Evolutionary conservation across 2,113 vertebrate species (phyloP).

Genomic region (Phylloscopus whistleri): DNA sequence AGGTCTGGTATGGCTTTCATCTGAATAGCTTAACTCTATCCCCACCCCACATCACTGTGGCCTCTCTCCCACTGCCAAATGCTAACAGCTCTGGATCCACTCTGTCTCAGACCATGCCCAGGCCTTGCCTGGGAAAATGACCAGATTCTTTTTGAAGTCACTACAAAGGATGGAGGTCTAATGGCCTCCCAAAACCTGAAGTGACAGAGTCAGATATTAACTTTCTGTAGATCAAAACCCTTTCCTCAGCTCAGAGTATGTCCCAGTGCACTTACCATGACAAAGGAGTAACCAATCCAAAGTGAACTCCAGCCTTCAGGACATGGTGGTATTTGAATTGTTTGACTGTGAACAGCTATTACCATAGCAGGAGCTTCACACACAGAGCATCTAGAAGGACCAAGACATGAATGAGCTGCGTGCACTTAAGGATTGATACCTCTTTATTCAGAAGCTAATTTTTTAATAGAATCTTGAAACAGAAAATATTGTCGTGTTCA

Average conservation of each 20-base stretch:
- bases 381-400: slow-evolving; percentile 83
- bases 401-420: not conserved
- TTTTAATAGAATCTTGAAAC: not conserved
- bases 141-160: not conserved
- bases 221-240: not conserved
- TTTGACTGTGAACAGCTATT: slow-evolving; percentile 93
- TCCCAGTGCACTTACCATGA: slow-evolving; percentile 79
- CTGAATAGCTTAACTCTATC: not conserved
- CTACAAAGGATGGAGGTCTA: not conserved
- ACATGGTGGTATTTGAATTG: slow-evolving; percentile 80
- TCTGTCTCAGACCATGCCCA: not conserved
- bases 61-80: not conserved
- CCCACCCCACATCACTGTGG: not conserved
- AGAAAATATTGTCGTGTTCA: not conserved
- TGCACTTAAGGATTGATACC: not conserved
- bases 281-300: slow-evolving; percentile 91
- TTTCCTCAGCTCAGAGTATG: not conserved
- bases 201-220: not conserved
- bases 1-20: not conserved
- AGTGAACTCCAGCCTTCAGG: slow-evolving; percentile 85
- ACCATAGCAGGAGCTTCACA: slow-evolving; percentile 98
- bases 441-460: not conserved
- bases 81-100: not conserved
- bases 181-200: not conserved
- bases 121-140: not conserved